Conservation (phyloP, 2,888 invertebrate genomes). For the Drosophila imparisetae region DNA sequence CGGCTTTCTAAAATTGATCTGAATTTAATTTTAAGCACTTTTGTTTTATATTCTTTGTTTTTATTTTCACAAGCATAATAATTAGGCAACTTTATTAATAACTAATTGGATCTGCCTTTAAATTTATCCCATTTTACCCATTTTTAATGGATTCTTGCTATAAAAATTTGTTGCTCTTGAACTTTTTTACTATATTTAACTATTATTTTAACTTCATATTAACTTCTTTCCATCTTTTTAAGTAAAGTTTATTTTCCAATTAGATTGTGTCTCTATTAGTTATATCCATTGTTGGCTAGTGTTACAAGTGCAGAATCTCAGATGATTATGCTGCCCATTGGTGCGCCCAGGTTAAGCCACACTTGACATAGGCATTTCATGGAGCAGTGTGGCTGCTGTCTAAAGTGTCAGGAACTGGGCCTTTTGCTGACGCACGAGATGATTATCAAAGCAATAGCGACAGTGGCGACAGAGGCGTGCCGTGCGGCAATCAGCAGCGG, state of each 20-base stretch:
- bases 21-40: background rate
- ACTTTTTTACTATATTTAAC: background rate
- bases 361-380: conserved; percentile 45
- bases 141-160: background rate
- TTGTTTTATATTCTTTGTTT: too few relatives aligned
- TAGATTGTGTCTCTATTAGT: too few relatives aligned
- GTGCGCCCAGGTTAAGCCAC: conserved; percentile 18
- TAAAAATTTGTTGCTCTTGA: too few relatives aligned
- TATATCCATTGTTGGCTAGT: conserved; percentile 16
- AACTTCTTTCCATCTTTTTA: background rate
- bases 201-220: background rate
- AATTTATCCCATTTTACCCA: background rate
- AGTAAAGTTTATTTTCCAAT: rapidly evolving
- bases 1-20: background rate
- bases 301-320: conserved; percentile 1
- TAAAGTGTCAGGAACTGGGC: conserved; percentile 50
- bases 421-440: conserved; percentile 79
- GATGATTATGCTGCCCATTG: conserved; percentile 11
- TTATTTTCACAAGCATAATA: background rate
- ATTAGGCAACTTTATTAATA: background rate
- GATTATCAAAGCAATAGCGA: conserved; percentile 63
- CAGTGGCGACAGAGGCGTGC: conserved; percentile 24
- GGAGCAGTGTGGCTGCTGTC: conserved; percentile 46
- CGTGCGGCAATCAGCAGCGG: conserved; percentile 40
- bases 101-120: background rate